A percentile compares a stretch with the other conserved stretches of the same genome.
These are phyloP conservation scores for Sapajus apella DNA, from an alignment of 2,113 vertebrate species.

Conservation along the genomic window DNA sequence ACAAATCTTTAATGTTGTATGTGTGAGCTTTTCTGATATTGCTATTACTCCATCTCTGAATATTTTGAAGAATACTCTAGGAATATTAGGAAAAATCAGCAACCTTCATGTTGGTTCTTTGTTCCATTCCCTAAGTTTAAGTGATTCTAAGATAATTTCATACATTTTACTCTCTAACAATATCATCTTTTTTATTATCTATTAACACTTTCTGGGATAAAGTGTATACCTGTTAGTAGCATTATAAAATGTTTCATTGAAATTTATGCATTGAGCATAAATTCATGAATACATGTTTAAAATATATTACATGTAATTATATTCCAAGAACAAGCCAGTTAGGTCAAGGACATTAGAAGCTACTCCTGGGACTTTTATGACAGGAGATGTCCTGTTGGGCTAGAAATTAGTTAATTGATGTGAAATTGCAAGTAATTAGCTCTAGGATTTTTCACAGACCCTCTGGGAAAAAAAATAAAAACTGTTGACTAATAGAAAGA, in stretches of 20 bases:
- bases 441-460: conserved; percentile 66
- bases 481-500: conserved; percentile 73
- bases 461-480: conserved; percentile 74
- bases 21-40: background rate
- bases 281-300: conserved; percentile 54
- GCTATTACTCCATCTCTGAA: background rate
- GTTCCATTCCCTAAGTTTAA: background rate
- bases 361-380: conserved; percentile 52
- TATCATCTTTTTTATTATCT: background rate
- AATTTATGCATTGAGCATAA: conserved; percentile 5
- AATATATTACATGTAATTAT: conserved; percentile 13
- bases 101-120: background rate
- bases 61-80: background rate
- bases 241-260: rapidly evolving
- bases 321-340: conserved; percentile 61
- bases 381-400: conserved; percentile 56
- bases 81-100: background rate
- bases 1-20: background rate
- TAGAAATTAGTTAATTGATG: conserved; percentile 80
- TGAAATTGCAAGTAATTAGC: conserved; percentile 82
- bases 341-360: conserved; percentile 65
- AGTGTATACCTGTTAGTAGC: background rate
- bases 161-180: background rate
- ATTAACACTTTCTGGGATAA: background rate
- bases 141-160: background rate